A percentile compares a stretch with the other conserved stretches of the same genome.
These are phyloP conservation scores for Xyrauchen texanus DNA, from an alignment of 2,113 vertebrate genomes.

Conservation along the genomic window DNA sequence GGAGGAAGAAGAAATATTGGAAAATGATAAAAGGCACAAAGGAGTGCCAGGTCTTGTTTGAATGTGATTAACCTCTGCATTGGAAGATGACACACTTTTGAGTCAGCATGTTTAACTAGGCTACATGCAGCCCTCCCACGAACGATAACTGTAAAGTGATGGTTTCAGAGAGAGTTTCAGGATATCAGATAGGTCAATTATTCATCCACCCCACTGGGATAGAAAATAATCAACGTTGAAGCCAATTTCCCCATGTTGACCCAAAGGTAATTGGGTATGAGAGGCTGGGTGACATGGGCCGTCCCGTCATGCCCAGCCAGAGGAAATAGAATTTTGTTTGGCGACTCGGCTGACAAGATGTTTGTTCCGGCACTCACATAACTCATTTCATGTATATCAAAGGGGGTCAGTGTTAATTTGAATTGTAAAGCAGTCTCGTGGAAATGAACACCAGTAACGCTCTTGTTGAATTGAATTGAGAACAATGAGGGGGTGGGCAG, in stretches of 20 bases:
- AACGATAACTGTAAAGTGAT: constrained; percentile 28
- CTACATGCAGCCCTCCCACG: neutral
- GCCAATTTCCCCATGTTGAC: constrained; percentile 55
- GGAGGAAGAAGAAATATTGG: neutral
- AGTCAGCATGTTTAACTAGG: constrained; percentile 16
- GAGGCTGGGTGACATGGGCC: constrained; percentile 49
- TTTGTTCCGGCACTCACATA: constrained; percentile 11
- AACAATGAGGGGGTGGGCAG: neutral
- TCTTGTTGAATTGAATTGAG: constrained; percentile 16
- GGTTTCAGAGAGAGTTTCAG: constrained; percentile 15
- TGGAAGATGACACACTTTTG: neutral
- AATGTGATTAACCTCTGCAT: neutral
- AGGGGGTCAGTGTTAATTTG: constrained; percentile 42
- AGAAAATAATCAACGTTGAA: constrained; percentile 56
- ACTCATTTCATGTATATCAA: constrained; percentile 35
- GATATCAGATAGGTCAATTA: constrained; percentile 51
- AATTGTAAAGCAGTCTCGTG: constrained; percentile 50
- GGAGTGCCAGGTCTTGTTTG: neutral
- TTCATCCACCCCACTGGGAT: constrained; percentile 43
- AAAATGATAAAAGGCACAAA: constrained; percentile 9
- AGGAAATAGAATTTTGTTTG: constrained; percentile 57
- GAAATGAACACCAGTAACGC: constrained; percentile 39
- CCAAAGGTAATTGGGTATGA: constrained; percentile 57
- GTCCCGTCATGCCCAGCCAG: constrained; percentile 24
- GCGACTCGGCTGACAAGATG: constrained; percentile 47